phyloP scores from a whole-genome alignment of 2,888 invertebrate genomes.

The Lasioglossum vierecki region DNA sequence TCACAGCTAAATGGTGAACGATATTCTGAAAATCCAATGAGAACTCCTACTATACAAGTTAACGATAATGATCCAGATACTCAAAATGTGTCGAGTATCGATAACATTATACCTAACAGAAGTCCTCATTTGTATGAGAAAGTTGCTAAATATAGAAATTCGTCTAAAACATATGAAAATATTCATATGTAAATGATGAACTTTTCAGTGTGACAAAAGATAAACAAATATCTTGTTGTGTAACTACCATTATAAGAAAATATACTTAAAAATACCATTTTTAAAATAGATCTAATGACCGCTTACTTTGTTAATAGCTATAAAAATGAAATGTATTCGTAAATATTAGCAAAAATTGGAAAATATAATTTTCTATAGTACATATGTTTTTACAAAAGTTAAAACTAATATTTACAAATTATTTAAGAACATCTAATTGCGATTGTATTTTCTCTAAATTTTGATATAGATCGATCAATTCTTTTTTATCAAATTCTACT shows the following conservation, averaged over 20 bases:
- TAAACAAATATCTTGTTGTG: background rate
- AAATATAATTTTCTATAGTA: slow-evolving; percentile 56
- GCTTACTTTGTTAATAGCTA: background rate
- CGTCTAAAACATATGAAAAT: slow-evolving; percentile 41
- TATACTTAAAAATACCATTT: background rate
- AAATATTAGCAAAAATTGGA: slow-evolving; percentile 30
- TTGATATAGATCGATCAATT: slow-evolving; percentile 75
- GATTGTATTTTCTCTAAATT: slow-evolving; percentile 79
- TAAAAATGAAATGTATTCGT: slow-evolving; percentile 35
- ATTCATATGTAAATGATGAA: slow-evolving; percentile 2
- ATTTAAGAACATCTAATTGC: slow-evolving; percentile 79
- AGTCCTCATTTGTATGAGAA: slow-evolving; percentile 74
- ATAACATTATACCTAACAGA: slow-evolving; percentile 70
- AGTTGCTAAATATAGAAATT: slow-evolving; percentile 65
- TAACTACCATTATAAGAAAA: slow-evolving; percentile 20
- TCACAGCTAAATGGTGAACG: slow-evolving; percentile 37
- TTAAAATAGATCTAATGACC: background rate
- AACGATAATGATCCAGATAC: slow-evolving; percentile 46
- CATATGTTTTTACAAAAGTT: slow-evolving; percentile 40
- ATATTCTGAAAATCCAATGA: slow-evolving; percentile 65
- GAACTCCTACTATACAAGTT: slow-evolving; percentile 70
- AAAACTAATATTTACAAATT: slow-evolving; percentile 31
- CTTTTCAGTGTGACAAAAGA: background rate
- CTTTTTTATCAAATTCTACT: slow-evolving; percentile 77
- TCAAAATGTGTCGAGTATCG: slow-evolving; percentile 51